These are phyloP conservation scores for Cairina moschata DNA, from an alignment of 2,113 vertebrate species.

Conservation along the genomic window DNA sequence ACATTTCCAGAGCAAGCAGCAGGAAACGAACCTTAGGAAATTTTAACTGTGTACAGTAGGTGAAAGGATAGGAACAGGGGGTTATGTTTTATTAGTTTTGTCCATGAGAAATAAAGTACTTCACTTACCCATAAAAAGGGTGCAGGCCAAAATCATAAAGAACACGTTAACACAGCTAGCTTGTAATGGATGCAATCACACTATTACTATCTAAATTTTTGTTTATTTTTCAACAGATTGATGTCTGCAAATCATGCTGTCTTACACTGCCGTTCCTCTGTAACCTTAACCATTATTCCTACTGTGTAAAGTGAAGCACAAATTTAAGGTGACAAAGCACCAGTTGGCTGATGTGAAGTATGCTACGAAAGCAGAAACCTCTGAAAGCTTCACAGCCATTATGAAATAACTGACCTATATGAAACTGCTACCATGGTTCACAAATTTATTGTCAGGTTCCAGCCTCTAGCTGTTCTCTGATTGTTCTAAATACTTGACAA, in stretches of 20 bases:
- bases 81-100: slow-evolving; percentile 6
- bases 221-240: slow-evolving; percentile 60
- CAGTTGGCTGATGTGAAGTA: slow-evolving; percentile 65
- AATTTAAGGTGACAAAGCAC: slow-evolving; percentile 72
- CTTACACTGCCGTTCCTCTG: slow-evolving; percentile 45
- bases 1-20: slow-evolving; percentile 8
- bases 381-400: slow-evolving; percentile 75
- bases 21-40: not conserved
- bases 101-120: slow-evolving; percentile 4
- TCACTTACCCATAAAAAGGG: not conserved
- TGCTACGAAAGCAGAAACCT: slow-evolving; percentile 76
- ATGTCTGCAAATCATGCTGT: slow-evolving; percentile 42
- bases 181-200: slow-evolving; percentile 33
- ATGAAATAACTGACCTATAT: slow-evolving; percentile 82
- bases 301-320: slow-evolving; percentile 75
- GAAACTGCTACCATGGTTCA: slow-evolving; percentile 83
- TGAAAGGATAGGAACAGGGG: not conserved
- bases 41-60: not conserved
- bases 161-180: slow-evolving; percentile 27
- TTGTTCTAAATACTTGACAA: slow-evolving; percentile 93
- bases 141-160: not conserved
- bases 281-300: slow-evolving; percentile 68
- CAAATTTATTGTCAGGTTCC: slow-evolving; percentile 82
- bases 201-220: slow-evolving; percentile 38
- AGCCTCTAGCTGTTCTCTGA: slow-evolving; percentile 89